phyloP scores from a whole-genome alignment of 2,888 invertebrate genomes.

The Meteorus cinctellus region DNA sequence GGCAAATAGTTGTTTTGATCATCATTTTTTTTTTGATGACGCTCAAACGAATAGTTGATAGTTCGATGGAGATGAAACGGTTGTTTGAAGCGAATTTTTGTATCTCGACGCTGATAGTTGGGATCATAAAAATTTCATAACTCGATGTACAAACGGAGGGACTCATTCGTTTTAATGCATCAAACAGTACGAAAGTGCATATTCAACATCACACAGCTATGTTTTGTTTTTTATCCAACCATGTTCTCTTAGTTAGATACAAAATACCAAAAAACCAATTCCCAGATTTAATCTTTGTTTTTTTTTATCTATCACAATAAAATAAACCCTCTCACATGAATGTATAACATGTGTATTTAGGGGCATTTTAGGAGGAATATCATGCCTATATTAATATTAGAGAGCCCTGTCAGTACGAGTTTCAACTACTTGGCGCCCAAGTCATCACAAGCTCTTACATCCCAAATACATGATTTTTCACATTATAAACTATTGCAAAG shows the following conservation, averaged over 20 bases:
- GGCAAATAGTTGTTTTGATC: slow-evolving; percentile 32
- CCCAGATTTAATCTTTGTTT: not conserved
- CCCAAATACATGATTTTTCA: not conserved
- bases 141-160: slow-evolving; percentile 27
- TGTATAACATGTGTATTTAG: not conserved
- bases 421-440: slow-evolving; percentile 4
- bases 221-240: not conserved
- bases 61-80: slow-evolving; percentile 15
- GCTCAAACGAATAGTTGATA: slow-evolving; percentile 18
- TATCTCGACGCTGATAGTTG: slow-evolving; percentile 29
- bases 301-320: not conserved
- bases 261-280: slow-evolving; percentile 1
- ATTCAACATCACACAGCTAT: not conserved
- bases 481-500: slow-evolving; percentile 11
- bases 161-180: slow-evolving; percentile 10
- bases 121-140: slow-evolving; percentile 36
- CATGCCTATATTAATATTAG: slow-evolving; percentile 5
- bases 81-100: slow-evolving; percentile 20
- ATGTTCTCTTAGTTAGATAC: not conserved
- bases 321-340: not conserved
- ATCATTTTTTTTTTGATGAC: not conserved
- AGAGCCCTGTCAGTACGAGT: slow-evolving; percentile 16
- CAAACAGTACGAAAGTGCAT: not conserved
- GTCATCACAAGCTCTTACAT: slow-evolving; percentile 8
- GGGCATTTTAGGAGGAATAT: not conserved